These are phyloP conservation scores for Tortrix viridana DNA, from an alignment of 2,888 invertebrate genomes.

Conservation along the genomic window DNA sequence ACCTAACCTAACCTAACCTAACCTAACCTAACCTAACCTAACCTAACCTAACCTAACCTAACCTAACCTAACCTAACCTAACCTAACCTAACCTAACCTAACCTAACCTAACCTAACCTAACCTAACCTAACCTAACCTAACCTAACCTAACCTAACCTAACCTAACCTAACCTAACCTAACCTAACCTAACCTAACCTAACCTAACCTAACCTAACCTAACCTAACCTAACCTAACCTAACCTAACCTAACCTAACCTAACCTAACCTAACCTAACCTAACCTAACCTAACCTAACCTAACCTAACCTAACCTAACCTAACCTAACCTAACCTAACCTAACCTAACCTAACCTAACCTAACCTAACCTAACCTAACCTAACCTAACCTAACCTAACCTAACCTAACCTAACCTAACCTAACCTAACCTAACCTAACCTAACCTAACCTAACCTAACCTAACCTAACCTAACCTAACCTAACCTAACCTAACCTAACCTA, in stretches of 20 bases:
- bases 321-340: slow-evolving; percentile 11
- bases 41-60: slow-evolving; percentile 11
- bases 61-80: slow-evolving; percentile 11
- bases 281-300: slow-evolving; percentile 11
- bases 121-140: slow-evolving; percentile 11
- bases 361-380: slow-evolving; percentile 11
- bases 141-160: slow-evolving; percentile 11
- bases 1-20: slow-evolving; percentile 11
- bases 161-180: slow-evolving; percentile 11
- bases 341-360: slow-evolving; percentile 11
- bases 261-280: slow-evolving; percentile 11
- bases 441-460: slow-evolving; percentile 11
- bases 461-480: slow-evolving; percentile 11
- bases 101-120: slow-evolving; percentile 11
- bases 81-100: slow-evolving; percentile 11
- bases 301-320: slow-evolving; percentile 11
- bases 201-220: slow-evolving; percentile 11
- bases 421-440: slow-evolving; percentile 11
- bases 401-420: slow-evolving; percentile 11
- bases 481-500: slow-evolving; percentile 11
- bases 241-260: slow-evolving; percentile 11
- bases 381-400: slow-evolving; percentile 11
- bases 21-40: slow-evolving; percentile 11
- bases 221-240: slow-evolving; percentile 11
- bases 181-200: slow-evolving; percentile 11